A percentile compares a stretch with the other conserved stretches of the same genome.
These are phyloP conservation scores for Protonemura montana DNA, from an alignment of 2,888 invertebrate species.

Conservation along the genomic window DNA sequence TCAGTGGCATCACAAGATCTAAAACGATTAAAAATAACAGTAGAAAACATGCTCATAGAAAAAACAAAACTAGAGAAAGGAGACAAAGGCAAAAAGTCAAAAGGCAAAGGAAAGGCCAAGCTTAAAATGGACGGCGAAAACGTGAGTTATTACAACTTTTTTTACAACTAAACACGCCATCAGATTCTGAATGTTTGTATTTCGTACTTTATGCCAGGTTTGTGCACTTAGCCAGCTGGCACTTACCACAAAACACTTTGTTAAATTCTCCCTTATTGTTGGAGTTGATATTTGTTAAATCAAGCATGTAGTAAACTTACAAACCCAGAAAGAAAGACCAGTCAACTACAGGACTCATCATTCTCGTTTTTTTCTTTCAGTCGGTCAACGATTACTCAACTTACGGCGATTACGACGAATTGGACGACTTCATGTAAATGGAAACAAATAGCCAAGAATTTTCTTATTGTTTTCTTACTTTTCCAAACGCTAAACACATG, in stretches of 20 bases:
- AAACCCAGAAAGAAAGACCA: too few species aligned
- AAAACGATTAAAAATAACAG: conserved; percentile 82
- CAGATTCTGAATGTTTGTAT: too few species aligned
- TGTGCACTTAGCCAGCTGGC: too few species aligned
- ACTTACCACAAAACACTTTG: too few species aligned
- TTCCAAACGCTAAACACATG: background rate
- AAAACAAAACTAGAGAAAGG: conserved; percentile 88
- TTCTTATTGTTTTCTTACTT: background rate
- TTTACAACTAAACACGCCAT: conserved; percentile 14
- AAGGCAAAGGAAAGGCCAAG: conserved; percentile 81
- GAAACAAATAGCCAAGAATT: background rate
- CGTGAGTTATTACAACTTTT: conserved; percentile 62
- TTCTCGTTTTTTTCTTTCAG: conserved; percentile 59
- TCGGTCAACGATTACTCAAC: conserved; percentile 72
- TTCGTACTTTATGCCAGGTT: too few species aligned
- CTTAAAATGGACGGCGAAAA: conserved; percentile 78
- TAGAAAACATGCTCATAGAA: conserved; percentile 87
- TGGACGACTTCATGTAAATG: conserved; percentile 80
- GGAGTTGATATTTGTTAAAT: too few species aligned
- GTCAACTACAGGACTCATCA: too few species aligned
- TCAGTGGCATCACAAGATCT: conserved; percentile 80
- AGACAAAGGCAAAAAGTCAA: conserved; percentile 78
- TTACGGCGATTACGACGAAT: conserved; percentile 73
- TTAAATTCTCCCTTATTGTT: too few species aligned
- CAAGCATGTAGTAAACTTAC: too few species aligned